Base-by-base conservation (phyloP, 2,888 invertebrate species). In the Pasiphila rectangulata region DNA sequence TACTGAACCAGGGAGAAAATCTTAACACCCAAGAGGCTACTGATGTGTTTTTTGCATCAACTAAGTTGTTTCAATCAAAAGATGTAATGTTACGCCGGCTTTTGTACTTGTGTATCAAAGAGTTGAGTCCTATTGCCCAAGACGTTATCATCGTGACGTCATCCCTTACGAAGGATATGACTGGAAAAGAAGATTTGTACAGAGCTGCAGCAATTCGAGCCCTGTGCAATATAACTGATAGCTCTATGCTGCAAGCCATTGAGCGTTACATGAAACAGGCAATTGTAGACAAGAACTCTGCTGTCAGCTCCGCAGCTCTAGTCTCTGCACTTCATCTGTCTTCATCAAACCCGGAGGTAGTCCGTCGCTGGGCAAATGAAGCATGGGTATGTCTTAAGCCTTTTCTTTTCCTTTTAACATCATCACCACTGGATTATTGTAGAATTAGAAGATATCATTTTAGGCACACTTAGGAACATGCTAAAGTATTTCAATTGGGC, bases 251-350 rank as follows among this genome's bases (percentile, higher is more conserved):
- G 45, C 97, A 99, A 83, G 96, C 98, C 2, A 98, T 99, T 51
- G 99, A 99, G 76, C 91, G 99, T 43, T 99, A 99, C 83, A 98
- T 99, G 98, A 99, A 99, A 75, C 99, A 99, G 79, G 98, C 99
- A 0, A 99, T 99, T 61, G 99, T 99, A n/a, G 99, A 99, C 80
- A 95, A 96, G 67, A 96, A 96, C 61, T 93, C 97, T 0, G 95
- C 97, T 0, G 98, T 99, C 0, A 96, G 98, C 42, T 98, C 98
- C 63, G 99, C 99, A 0, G 99, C 99, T 1, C 88, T 99, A 29
- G 98, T 98, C 0, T 98, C 98, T 24, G 95, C 98, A 0, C 75
- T 96, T 50, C 96, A 96, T 74, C 81, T 97, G 69, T 89, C 91
- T 0, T 91, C 93, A 1, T 92, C 93, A 6, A 96, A 96, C 15